Evolutionary conservation across 1,140 invertebrate genomes (phyloP).

Genomic region (Dinothrombium tinctorium): DNA sequence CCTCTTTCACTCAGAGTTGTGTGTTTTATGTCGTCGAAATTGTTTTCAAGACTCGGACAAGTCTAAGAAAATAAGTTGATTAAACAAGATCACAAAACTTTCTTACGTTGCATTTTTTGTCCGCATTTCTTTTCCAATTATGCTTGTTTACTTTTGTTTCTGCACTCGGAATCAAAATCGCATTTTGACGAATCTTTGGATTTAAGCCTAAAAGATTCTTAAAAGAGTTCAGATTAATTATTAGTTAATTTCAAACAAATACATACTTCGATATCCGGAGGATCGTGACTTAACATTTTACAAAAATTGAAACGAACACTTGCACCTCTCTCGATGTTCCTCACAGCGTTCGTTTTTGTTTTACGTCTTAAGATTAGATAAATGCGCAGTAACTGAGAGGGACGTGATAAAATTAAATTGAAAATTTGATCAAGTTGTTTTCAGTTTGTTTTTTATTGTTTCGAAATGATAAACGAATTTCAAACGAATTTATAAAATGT

Average conservation of each 20-base stretch:
- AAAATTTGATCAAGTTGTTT: no score
- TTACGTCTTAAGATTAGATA: no score
- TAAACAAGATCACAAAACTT: neutral
- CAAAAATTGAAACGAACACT: no score
- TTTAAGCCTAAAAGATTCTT: constrained; percentile 65
- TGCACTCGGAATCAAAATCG: constrained; percentile 47
- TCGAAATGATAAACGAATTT: no score
- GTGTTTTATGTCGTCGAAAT: constrained; percentile 92
- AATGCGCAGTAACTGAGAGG: no score
- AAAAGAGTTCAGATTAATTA: neutral
- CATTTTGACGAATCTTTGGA: constrained; percentile 45
- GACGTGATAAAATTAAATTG: no score
- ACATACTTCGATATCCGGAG: neutral
- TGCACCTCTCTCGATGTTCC: no score
- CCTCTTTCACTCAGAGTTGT: constrained; percentile 84
- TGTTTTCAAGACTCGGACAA: constrained; percentile 47
- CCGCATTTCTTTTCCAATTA: constrained; percentile 79
- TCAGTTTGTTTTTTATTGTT: no score
- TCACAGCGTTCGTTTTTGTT: no score
- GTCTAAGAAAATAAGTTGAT: constrained; percentile 23
- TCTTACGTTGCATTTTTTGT: constrained; percentile 58
- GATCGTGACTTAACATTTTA: neutral
- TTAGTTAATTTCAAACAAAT: neutral
- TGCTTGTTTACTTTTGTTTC: constrained; percentile 65
- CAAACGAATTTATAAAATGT: no score